phyloP scores from a whole-genome alignment of 2,113 vertebrate genomes.

The Macroglossus sobrinus region DNA sequence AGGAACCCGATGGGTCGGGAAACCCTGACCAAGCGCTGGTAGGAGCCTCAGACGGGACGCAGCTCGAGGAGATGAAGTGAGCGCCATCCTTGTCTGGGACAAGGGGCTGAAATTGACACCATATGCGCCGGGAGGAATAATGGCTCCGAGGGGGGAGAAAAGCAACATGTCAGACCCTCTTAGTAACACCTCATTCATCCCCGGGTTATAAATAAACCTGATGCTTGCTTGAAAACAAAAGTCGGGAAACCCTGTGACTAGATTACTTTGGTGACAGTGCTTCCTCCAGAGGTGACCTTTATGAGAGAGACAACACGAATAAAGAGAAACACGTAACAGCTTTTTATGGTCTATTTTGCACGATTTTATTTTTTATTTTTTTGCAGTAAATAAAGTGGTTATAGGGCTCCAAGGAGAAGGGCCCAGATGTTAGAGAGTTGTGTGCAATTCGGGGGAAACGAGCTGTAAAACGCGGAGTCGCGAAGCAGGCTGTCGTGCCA shows the following conservation, averaged over 20 bases:
- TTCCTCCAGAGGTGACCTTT: slow-evolving; percentile 78
- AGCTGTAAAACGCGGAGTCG: slow-evolving; percentile 85
- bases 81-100: slow-evolving; percentile 72
- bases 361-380: slow-evolving; percentile 85
- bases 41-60: slow-evolving; percentile 75
- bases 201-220: slow-evolving; percentile 80
- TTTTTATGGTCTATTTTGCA: slow-evolving; percentile 80
- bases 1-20: slow-evolving; percentile 49
- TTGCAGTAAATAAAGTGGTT: slow-evolving; percentile 85
- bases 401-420: slow-evolving; percentile 83
- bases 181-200: slow-evolving; percentile 84
- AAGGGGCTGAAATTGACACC: slow-evolving; percentile 81
- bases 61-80: slow-evolving; percentile 59
- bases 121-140: slow-evolving; percentile 76
- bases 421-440: slow-evolving; percentile 86
- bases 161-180: slow-evolving; percentile 82
- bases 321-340: slow-evolving; percentile 78
- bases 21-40: slow-evolving; percentile 50
- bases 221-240: slow-evolving; percentile 81
- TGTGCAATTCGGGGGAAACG: slow-evolving; percentile 88
- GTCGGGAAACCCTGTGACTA: slow-evolving; percentile 75
- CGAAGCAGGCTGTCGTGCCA: slow-evolving; percentile 87
- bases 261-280: slow-evolving; percentile 70
- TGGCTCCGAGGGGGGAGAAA: slow-evolving; percentile 75
- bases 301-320: slow-evolving; percentile 74